phyloP scores from a whole-genome alignment of 2,113 vertebrate genomes.

The Dicentrarchus labrax region DNA sequence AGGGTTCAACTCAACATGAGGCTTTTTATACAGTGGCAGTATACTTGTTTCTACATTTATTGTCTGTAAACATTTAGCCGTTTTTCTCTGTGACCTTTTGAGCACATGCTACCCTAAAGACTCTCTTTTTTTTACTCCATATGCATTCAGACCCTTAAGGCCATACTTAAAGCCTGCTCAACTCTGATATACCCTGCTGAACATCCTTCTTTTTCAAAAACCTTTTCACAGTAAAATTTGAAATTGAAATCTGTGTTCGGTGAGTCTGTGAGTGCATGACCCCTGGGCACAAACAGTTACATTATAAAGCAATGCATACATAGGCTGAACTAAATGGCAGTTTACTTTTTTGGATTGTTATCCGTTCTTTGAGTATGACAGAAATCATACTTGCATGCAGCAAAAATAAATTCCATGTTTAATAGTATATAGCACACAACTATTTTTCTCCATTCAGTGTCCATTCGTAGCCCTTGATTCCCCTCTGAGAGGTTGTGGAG shows the following conservation, averaged over 20 bases:
- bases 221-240: background rate
- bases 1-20: background rate
- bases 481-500: constrained; percentile 1
- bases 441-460: background rate
- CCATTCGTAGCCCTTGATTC: constrained; percentile 1
- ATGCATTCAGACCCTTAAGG: background rate
- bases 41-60: background rate
- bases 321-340: background rate
- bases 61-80: too few species aligned
- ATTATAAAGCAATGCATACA: background rate
- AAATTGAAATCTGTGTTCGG: constrained; percentile 1
- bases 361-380: background rate
- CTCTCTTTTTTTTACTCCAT: background rate
- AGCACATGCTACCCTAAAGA: background rate
- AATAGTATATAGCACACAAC: background rate
- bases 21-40: background rate
- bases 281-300: background rate
- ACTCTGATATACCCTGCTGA: background rate
- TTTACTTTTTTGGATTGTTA: background rate
- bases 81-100: constrained; percentile 1
- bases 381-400: background rate
- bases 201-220: background rate
- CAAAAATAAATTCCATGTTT: background rate
- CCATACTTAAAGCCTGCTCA: background rate
- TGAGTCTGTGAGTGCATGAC: background rate